Percentiles rank a stretch among this genome's conserved stretches.
Evolutionary conservation across 1,140 invertebrate genomes (phyloP).

Genomic region (Trachymyrmex septentrionalis): DNA sequence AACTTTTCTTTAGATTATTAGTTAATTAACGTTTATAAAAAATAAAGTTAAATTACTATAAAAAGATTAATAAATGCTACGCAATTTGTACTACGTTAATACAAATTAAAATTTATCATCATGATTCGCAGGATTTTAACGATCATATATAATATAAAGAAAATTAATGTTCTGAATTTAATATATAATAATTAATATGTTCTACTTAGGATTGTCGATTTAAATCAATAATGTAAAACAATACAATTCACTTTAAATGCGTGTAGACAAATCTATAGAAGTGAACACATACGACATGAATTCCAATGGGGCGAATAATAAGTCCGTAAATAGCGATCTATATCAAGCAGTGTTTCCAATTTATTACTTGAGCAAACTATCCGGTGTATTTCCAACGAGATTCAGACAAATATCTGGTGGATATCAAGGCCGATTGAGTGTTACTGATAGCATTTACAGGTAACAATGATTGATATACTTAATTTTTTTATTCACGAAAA

Average conservation of each 20-base stretch:
- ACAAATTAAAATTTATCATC: neutral
- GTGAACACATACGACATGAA: conserved; percentile 29
- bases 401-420: conserved; percentile 69
- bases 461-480: conserved; percentile 53
- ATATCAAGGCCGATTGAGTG: conserved; percentile 71
- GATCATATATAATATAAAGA: neutral
- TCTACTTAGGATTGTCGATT: neutral
- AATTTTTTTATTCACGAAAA: neutral
- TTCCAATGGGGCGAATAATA: conserved; percentile 36
- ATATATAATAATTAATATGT: neutral
- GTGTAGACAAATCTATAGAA: conserved; percentile 36
- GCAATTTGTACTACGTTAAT: neutral
- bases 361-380: conserved; percentile 80
- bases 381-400: conserved; percentile 79
- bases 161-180: neutral
- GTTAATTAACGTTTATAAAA: neutral
- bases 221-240: conserved; percentile 29
- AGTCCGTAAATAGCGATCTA: conserved; percentile 75
- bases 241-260: neutral
- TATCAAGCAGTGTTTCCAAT: conserved; percentile 79
- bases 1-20: neutral
- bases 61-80: neutral
- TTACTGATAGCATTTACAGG: conserved; percentile 78
- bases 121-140: conserved; percentile 28
- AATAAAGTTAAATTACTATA: neutral